These are phyloP conservation scores for Passerina amoena DNA, from an alignment of 2,113 vertebrate genomes.

Conservation along the genomic window DNA sequence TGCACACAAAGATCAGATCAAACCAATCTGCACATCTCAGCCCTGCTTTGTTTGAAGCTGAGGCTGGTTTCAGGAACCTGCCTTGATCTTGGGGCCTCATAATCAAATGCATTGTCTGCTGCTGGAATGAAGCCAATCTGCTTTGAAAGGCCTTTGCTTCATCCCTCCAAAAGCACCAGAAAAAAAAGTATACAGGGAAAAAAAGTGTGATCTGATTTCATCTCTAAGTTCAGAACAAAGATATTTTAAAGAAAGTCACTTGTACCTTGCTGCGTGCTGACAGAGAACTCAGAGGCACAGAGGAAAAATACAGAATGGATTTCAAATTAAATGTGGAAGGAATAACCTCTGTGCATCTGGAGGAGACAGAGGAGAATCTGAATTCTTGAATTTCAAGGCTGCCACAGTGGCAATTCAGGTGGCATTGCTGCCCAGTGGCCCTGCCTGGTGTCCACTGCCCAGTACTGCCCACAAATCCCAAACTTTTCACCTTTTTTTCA, in stretches of 20 bases:
- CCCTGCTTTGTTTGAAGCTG: not conserved
- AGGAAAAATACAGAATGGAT: not conserved
- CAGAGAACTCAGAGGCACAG: not conserved
- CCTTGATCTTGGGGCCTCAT: not conserved
- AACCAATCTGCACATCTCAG: not conserved
- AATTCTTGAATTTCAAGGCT: not conserved
- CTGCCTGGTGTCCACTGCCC: not conserved
- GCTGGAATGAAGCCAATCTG: not conserved
- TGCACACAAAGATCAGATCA: not conserved
- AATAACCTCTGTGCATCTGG: not conserved
- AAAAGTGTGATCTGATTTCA: not conserved
- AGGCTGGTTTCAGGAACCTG: not conserved
- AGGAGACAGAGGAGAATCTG: not conserved
- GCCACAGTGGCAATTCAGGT: not conserved
- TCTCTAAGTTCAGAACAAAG: slow-evolving; percentile 2
- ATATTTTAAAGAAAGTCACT: not conserved
- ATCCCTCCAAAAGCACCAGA: not conserved
- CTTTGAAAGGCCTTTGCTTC: not conserved
- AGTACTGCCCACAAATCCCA: fast-evolving
- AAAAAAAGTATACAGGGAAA: not conserved
- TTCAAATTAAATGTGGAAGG: not conserved
- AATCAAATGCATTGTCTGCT: slow-evolving; percentile 37
- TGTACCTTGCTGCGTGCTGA: not conserved
- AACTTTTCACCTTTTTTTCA: not conserved
- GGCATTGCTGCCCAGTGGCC: not conserved